phyloP scores from a whole-genome alignment of 2,888 invertebrate species.

The Halictus quadricinctus region DNA sequence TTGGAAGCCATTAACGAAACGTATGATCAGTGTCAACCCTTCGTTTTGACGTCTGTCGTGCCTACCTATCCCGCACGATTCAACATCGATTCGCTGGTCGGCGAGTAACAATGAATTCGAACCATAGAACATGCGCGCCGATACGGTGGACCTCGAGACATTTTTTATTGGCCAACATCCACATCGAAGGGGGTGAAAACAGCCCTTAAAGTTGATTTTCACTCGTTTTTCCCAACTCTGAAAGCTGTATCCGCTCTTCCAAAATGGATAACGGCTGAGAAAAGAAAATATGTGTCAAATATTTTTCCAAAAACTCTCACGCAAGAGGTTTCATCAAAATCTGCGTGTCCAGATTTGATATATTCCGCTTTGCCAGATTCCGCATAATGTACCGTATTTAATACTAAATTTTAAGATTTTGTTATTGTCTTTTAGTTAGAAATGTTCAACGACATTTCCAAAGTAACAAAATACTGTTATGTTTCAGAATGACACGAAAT shows the following conservation, averaged over 20 bases:
- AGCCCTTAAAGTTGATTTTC: background rate
- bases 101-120: background rate
- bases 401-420: too few species aligned
- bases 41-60: slow-evolving; percentile 36
- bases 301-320: too few species aligned
- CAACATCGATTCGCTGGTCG: background rate
- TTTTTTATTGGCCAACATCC: background rate
- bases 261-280: background rate
- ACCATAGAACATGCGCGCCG: background rate
- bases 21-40: slow-evolving; percentile 17
- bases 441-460: too few species aligned
- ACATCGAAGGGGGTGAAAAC: background rate
- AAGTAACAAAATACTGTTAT: too few species aligned
- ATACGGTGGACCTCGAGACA: background rate
- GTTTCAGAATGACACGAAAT: too few species aligned
- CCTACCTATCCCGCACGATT: background rate
- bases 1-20: slow-evolving; percentile 11
- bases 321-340: too few species aligned
- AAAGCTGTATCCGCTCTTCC: background rate
- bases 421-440: too few species aligned
- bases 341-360: too few species aligned
- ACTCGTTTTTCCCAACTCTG: background rate
- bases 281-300: too few species aligned
- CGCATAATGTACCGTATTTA: too few species aligned
- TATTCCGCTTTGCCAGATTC: too few species aligned